Evolutionary conservation across 2,113 vertebrate species (phyloP).

Genomic region (Varanus komodoensis): DNA sequence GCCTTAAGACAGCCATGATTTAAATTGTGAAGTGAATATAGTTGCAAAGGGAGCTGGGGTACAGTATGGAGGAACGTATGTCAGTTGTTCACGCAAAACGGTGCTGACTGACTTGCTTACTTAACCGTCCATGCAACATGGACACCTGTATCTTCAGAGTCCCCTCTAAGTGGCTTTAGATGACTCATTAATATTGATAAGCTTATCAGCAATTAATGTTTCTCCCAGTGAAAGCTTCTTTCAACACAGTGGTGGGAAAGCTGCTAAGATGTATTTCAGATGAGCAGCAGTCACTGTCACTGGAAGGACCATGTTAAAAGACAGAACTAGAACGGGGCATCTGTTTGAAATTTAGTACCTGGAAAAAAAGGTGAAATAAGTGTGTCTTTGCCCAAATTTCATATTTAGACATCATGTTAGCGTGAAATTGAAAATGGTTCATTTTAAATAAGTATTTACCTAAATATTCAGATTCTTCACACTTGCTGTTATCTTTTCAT

Average conservation of each 20-base stretch:
- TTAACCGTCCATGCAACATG: background rate
- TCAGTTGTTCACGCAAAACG: background rate
- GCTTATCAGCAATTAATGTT: constrained; percentile 7
- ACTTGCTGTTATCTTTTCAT: background rate
- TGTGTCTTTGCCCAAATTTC: background rate
- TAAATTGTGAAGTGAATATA: background rate
- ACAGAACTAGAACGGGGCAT: background rate
- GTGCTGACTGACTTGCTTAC: background rate
- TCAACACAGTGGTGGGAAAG: background rate
- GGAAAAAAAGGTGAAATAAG: background rate
- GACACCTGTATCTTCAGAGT: background rate
- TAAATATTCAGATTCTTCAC: background rate
- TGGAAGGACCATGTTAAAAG: background rate
- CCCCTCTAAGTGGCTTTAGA: background rate
- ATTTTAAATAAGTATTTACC: background rate
- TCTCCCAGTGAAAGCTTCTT: background rate
- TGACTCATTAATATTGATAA: background rate
- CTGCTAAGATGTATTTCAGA: background rate
- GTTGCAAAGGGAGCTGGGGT: background rate
- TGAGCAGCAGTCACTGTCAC: background rate
- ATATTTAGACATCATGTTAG: background rate
- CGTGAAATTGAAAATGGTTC: background rate
- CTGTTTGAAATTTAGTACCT: background rate
- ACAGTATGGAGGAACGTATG: background rate
- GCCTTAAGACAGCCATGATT: background rate